These are phyloP conservation scores for Botrylloides violaceus DNA, from an alignment of 23 tunicate genomes.

Conservation along the genomic window DNA sequence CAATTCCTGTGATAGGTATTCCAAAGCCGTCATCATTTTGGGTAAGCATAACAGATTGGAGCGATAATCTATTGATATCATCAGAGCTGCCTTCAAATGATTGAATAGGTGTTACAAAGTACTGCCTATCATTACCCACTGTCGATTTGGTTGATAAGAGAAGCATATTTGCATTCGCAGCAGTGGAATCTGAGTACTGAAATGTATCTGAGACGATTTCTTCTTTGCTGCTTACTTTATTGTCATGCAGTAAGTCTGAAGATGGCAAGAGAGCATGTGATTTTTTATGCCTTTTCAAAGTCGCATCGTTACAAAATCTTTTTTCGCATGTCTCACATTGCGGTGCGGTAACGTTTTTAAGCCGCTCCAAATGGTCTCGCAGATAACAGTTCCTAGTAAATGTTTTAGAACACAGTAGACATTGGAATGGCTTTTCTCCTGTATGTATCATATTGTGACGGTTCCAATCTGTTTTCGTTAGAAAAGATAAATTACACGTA, in stretches of 20 bases:
- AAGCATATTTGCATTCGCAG: background rate
- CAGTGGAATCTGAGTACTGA: background rate
- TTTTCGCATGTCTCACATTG: constrained; percentile 9
- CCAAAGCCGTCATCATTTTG: background rate
- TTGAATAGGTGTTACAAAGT: constrained; percentile 3
- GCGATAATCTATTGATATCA: background rate
- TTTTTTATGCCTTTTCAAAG: background rate
- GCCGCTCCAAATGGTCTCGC: constrained; percentile 37
- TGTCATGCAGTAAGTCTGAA: background rate
- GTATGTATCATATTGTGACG: constrained; percentile 46
- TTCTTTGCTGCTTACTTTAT: background rate
- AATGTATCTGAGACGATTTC: background rate
- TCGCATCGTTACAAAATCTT: constrained; percentile 9
- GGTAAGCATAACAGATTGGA: constrained; percentile 5
- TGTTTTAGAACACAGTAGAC: constrained; percentile 33
- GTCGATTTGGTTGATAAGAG: constrained; percentile 14
- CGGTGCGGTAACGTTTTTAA: constrained; percentile 27
- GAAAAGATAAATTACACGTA: constrained; percentile 27
- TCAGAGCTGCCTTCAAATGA: background rate
- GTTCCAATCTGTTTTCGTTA: constrained; percentile 28
- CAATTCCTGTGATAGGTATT: background rate
- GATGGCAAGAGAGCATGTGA: background rate
- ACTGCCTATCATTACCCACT: constrained; percentile 13
- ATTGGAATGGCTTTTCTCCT: constrained; percentile 26
- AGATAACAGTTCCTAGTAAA: constrained; percentile 46